Evolutionary conservation across 2,888 invertebrate species (phyloP).

Genomic region (Lissocephala sabroskyi): DNA sequence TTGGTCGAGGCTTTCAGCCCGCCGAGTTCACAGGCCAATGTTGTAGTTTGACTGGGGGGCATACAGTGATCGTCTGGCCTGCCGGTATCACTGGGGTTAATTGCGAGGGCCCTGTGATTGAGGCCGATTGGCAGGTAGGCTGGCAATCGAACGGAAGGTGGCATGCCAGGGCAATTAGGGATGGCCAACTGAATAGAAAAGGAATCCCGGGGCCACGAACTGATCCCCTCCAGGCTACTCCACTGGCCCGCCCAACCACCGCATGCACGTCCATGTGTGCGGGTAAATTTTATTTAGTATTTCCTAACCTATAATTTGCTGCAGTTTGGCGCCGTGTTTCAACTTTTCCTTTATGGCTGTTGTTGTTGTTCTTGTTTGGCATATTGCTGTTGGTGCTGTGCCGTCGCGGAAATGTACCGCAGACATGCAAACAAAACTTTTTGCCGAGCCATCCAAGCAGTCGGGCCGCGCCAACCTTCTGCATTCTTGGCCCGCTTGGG

Average conservation of each 20-base stretch:
- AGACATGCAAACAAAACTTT: constrained; percentile 66
- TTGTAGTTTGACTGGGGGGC: constrained; percentile 36
- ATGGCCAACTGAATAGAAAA: too few relatives aligned
- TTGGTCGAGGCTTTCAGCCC: constrained; percentile 11
- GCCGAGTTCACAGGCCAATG: constrained; percentile 43
- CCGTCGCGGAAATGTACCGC: constrained; percentile 66
- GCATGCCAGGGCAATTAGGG: too few relatives aligned
- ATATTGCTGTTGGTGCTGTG: constrained; percentile 23
- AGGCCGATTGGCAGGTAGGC: too few relatives aligned
- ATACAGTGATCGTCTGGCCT: background rate
- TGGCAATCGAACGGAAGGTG: too few relatives aligned
- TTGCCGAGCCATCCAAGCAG: too few relatives aligned
- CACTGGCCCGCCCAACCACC: too few relatives aligned
- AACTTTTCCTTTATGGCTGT: constrained; percentile 31
- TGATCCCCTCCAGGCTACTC: too few relatives aligned
- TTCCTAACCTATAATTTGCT: constrained; percentile 59
- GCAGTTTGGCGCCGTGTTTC: constrained; percentile 49
- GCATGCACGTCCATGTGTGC: too few relatives aligned
- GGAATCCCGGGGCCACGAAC: too few relatives aligned
- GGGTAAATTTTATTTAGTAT: constrained; percentile 40
- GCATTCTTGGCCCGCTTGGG: background rate
- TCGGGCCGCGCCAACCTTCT: too few relatives aligned
- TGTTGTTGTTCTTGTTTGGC: constrained; percentile 4
- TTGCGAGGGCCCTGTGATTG: too few relatives aligned
- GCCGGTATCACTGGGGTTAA: background rate